Evolutionary conservation across 2,113 vertebrate genomes (phyloP).

Genomic region (Cyanoderma ruficeps): DNA sequence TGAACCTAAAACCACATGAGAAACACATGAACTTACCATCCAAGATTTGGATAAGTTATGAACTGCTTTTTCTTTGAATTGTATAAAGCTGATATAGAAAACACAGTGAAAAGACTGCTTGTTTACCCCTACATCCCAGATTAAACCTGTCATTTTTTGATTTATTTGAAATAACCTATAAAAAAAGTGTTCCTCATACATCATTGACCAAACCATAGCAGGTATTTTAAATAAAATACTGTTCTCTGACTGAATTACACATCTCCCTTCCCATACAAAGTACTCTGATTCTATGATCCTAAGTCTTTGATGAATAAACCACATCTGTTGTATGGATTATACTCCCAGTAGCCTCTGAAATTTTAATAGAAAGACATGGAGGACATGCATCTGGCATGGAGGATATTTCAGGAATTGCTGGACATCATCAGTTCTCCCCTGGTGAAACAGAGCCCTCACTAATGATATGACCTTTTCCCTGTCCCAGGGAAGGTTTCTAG

Average conservation of each 20-base stretch:
- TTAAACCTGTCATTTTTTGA: neutral
- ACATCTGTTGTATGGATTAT: neutral
- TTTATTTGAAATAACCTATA: neutral
- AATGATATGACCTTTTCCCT: neutral
- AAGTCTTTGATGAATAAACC: neutral
- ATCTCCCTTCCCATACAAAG: neutral
- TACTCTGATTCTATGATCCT: neutral
- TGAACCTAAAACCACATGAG: constrained; percentile 79
- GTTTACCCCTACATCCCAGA: neutral
- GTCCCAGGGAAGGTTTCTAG: neutral
- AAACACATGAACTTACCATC: neutral
- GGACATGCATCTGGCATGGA: neutral
- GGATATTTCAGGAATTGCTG: neutral
- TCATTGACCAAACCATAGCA: neutral
- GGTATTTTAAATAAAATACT: neutral
- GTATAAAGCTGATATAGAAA: neutral
- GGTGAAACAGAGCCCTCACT: neutral
- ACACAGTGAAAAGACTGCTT: neutral
- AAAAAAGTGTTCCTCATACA: neutral
- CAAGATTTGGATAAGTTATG: neutral
- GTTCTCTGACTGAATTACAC: neutral
- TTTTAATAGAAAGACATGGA: neutral
- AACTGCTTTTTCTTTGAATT: neutral
- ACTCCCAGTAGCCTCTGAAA: neutral
- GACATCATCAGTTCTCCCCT: neutral